Evolutionary conservation across 2,797 vertebrate species (phyloP), one percentile per base, ranked within the genome.

Genomic region (Sebastes diaconus): DNA sequence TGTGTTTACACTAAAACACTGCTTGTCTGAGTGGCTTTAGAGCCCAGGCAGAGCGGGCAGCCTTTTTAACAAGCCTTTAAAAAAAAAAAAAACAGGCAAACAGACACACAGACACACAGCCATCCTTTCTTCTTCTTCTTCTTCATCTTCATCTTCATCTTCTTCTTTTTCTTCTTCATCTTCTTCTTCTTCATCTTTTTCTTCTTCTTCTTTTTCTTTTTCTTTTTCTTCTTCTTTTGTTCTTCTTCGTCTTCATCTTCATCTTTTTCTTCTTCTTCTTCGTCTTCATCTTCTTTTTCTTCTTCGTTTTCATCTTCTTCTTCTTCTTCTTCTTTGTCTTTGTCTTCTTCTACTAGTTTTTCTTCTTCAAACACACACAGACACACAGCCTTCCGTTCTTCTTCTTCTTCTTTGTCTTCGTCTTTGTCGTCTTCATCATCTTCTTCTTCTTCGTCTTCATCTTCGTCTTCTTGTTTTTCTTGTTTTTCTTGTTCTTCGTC

Each of bases 1-100:
- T 92, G 90, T 95, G 95, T 95, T 96, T 95, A 96, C 91, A 93
- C 88, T 94, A 92, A 95, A 94, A 95, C 95, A 95, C 89, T 74
- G 84, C 93, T 94, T 91, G 89, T 90, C 92, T 89, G 87, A 91
- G 90, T 90, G 88, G 83, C 92, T 84, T 88, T 90, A 87, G 90
- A 90, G 93, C 84, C 85, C 84, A 87, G 86, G 87, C 90, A 71
- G 90, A 90, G 87, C 81, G 89, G 93, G 92, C 92, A 94, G 89
- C 84, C 81, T 87, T 89, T 93, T 93, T 92, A 93, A 93, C 90
- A 90, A 94, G 88, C 76, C 79, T 90, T 87, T 83, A 68, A 81
- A 89, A 81, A 84, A 81, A 88, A 77, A 80, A 88, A 81, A 88
- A 76, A 80, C 72, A 81, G 30, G 25, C 75, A 88, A 63, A 84